A percentile compares a stretch with the other conserved stretches of the same genome.
Conservation (phyloP, 2,113 vertebrate species). For the Brienomyrus brachyistius region DNA sequence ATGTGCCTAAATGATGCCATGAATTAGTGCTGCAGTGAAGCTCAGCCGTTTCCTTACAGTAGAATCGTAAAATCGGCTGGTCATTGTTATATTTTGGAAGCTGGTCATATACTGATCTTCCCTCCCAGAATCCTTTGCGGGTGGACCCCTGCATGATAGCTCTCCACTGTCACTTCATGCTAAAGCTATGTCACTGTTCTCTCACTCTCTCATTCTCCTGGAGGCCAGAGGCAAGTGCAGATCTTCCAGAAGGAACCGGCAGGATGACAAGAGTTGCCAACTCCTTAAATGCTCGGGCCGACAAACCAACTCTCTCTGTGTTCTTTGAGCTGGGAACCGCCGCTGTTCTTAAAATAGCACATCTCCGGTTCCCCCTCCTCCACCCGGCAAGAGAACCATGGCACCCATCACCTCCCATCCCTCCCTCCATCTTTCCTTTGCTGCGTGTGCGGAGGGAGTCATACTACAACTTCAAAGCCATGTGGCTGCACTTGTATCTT, state of each 20-base stretch:
- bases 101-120: neutral
- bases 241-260: neutral
- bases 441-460: conserved; percentile 21
- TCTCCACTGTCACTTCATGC: neutral
- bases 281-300: neutral
- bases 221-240: neutral
- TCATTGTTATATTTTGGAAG: neutral
- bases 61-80: neutral
- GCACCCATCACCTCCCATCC: neutral
- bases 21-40: neutral
- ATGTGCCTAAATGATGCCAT: neutral
- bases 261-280: neutral
- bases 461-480: conserved; percentile 16
- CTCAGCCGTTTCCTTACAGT: neutral
- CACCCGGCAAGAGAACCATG: neutral
- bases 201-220: neutral
- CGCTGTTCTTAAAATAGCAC: neutral
- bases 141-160: neutral
- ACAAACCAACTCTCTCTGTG: neutral
- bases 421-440: neutral
- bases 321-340: neutral
- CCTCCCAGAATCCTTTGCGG: neutral
- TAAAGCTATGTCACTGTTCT: neutral
- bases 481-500: conserved; percentile 19
- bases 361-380: neutral